Evolutionary conservation across 2,888 invertebrate species (phyloP).

Genomic region (Agrilus cyanescens): DNA sequence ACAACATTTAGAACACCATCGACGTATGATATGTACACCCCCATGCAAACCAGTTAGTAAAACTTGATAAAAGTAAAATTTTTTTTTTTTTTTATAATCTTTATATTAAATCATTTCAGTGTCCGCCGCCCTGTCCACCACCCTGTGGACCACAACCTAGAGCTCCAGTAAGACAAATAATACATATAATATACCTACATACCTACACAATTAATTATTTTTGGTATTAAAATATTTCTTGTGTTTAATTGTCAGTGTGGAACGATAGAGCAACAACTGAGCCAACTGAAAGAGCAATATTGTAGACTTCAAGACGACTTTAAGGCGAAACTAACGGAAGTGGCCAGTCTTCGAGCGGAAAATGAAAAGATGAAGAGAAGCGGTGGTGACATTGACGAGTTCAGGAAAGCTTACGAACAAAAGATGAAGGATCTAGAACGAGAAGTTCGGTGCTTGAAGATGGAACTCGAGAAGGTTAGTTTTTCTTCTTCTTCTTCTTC

Average conservation of each 20-base stretch:
- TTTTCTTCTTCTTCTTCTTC: no score
- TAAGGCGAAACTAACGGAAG: constrained; percentile 56
- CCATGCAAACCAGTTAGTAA: constrained; percentile 21
- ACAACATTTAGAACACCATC: constrained; percentile 37
- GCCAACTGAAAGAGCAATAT: constrained; percentile 48
- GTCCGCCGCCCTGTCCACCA: constrained; percentile 13
- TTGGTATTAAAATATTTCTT: constrained; percentile 12
- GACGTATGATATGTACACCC: constrained; percentile 27
- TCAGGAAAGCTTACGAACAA: constrained; percentile 46
- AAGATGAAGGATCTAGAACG: constrained; percentile 47
- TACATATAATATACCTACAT: constrained; percentile 7
- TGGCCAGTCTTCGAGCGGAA: constrained; percentile 41
- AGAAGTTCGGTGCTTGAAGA: constrained; percentile 33
- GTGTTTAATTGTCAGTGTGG: constrained; percentile 2
- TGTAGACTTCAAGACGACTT: constrained; percentile 53
- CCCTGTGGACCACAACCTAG: constrained; percentile 29
- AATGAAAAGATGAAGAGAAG: constrained; percentile 37
- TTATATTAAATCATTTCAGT: background rate
- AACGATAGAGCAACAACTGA: constrained; percentile 43
- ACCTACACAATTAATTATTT: constrained; percentile 15
- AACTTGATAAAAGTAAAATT: constrained; percentile 1
- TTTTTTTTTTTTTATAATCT: background rate
- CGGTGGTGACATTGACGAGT: constrained; percentile 32
- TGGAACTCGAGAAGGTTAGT: constrained; percentile 29
- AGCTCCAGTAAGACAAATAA: constrained; percentile 6